Evolutionary conservation across 1,140 invertebrate genomes (phyloP).

Genomic region (Carposina sasakii): DNA sequence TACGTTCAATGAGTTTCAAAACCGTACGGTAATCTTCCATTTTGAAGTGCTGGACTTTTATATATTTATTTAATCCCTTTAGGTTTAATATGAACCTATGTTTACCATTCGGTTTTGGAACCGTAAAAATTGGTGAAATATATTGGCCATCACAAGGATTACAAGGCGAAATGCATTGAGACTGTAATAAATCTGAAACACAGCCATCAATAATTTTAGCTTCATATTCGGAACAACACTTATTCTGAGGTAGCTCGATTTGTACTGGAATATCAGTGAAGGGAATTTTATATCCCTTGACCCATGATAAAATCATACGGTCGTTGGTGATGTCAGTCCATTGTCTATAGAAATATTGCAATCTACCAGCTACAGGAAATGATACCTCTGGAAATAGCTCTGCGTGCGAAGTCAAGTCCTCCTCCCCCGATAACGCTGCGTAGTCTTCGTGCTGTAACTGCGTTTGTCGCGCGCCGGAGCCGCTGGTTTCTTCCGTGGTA

Average conservation of each 20-base stretch:
- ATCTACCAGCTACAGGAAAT: slow-evolving; percentile 8
- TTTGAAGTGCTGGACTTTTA: slow-evolving; percentile 11
- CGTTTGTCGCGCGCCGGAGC: no score
- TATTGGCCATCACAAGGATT: slow-evolving; percentile 1
- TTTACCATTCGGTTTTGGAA: slow-evolving; percentile 10
- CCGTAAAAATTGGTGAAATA: slow-evolving; percentile 9
- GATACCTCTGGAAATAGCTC: no score
- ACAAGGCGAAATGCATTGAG: slow-evolving; percentile 2
- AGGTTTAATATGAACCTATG: slow-evolving; percentile 16
- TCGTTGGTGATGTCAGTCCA: slow-evolving; percentile 10
- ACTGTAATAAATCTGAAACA: not conserved
- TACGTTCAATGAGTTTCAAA: not conserved
- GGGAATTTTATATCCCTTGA: slow-evolving; percentile 11
- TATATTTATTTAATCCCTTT: slow-evolving; percentile 16
- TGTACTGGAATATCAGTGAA: slow-evolving; percentile 2
- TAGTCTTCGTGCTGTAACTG: no score
- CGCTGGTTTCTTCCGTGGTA: no score
- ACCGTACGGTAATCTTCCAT: slow-evolving; percentile 16
- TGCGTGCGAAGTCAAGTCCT: no score
- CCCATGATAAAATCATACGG: not conserved
- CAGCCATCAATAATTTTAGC: slow-evolving; percentile 1
- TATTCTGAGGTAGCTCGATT: not conserved
- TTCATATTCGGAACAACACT: not conserved
- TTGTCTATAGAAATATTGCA: slow-evolving; percentile 4
- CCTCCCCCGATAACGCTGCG: no score